Percentiles rank a stretch among this genome's conserved stretches.
These are phyloP conservation scores for Carposina sasakii DNA, from an alignment of 1,140 invertebrate species.

Conservation along the genomic window DNA sequence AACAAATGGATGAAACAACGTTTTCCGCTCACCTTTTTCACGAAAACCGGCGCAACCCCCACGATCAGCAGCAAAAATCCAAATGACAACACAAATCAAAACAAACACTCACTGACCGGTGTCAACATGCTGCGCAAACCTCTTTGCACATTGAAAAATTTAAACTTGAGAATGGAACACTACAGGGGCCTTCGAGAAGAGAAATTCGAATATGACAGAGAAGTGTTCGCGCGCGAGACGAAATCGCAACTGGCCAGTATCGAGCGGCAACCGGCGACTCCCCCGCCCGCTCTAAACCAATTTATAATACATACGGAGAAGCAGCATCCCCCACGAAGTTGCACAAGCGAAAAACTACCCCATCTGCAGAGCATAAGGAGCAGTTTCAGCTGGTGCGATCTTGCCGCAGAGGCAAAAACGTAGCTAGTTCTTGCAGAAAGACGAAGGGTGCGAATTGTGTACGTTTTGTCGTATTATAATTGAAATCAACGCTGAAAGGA, in stretches of 20 bases:
- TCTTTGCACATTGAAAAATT: too few species aligned
- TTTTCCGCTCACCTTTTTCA: constrained; percentile 29
- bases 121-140: background rate
- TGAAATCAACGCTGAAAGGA: constrained; percentile 37
- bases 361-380: constrained; percentile 9
- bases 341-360: constrained; percentile 24
- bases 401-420: constrained; percentile 68
- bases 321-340: constrained; percentile 55
- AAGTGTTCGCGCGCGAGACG: constrained; percentile 36
- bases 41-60: constrained; percentile 16
- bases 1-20: too few species aligned
- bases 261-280: constrained; percentile 55
- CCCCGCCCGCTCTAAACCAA: constrained; percentile 68
- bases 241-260: constrained; percentile 59
- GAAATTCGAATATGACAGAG: constrained; percentile 33
- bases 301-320: constrained; percentile 71
- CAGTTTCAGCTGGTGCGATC: constrained; percentile 17
- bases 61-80: constrained; percentile 30
- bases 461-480: constrained; percentile 51
- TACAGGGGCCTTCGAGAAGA: background rate
- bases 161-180: too few species aligned
- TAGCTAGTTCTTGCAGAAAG: constrained; percentile 57
- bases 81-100: constrained; percentile 23
- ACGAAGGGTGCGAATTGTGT: constrained; percentile 65
- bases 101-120: constrained; percentile 25